Evolutionary conservation across 2,797 vertebrate genomes (phyloP).

Genomic region (Huso huso): DNA sequence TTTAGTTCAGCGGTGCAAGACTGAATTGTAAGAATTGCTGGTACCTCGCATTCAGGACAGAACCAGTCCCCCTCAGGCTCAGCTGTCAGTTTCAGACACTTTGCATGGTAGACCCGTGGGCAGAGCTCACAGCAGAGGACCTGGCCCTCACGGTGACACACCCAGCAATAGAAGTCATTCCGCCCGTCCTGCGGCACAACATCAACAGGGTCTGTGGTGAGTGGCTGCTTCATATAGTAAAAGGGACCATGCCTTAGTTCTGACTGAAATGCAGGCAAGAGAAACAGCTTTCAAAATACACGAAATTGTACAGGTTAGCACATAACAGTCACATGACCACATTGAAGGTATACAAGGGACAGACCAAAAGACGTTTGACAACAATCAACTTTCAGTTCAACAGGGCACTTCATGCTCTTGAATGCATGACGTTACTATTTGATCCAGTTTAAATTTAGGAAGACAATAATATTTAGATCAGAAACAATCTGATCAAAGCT

Average conservation of each 20-base stretch:
- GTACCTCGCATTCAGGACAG: conserved; percentile 92
- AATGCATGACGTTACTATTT: too few species aligned
- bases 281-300: conserved; percentile 93
- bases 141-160: conserved; percentile 96
- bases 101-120: conserved; percentile 99
- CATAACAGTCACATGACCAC: too few species aligned
- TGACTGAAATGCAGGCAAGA: conserved; percentile 98
- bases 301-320: conserved; percentile 49
- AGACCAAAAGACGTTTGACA: too few species aligned
- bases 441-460: too few species aligned
- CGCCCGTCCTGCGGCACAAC: conserved; percentile 99
- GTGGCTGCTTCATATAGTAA: conserved; percentile 97
- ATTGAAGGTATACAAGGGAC: too few species aligned
- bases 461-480: too few species aligned
- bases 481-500: too few species aligned
- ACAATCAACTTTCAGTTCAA: too few species aligned
- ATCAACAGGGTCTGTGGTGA: conserved; percentile 98
- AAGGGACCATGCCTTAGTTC: conserved; percentile 99
- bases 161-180: conserved; percentile 99
- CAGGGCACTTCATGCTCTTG: too few species aligned
- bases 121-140: conserved; percentile 99
- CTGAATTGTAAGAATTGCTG: conserved; percentile 6
- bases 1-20: too few species aligned
- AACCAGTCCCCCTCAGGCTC: conserved; percentile 97
- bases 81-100: conserved; percentile 97